Percentiles rank a stretch among this genome's conserved stretches.
phyloP scores from a whole-genome alignment of 2,113 vertebrate species.

The Struthidea cinerea region DNA sequence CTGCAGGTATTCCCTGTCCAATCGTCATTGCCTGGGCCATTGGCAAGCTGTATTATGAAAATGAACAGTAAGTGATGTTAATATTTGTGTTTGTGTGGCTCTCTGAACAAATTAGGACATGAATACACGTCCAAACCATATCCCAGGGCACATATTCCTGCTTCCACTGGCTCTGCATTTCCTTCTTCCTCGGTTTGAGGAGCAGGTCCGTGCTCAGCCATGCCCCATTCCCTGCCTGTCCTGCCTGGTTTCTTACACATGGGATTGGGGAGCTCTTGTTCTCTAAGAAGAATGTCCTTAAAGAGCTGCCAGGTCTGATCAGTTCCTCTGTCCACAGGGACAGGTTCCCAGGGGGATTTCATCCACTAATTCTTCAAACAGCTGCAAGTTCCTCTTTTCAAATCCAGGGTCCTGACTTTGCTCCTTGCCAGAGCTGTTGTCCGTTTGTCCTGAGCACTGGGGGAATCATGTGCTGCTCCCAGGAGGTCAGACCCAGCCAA shows the following conservation, averaged over 20 bases:
- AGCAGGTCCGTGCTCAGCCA: neutral
- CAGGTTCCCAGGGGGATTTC: neutral
- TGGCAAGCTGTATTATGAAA: conserved; percentile 89
- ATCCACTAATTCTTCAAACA: neutral
- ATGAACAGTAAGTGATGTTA: conserved; percentile 84
- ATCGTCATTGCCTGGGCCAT: conserved; percentile 90
- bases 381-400: neutral
- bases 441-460: neutral
- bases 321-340: neutral
- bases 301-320: neutral
- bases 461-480: neutral
- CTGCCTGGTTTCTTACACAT: neutral
- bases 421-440: neutral
- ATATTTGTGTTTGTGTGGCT: neutral
- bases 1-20: conserved; percentile 87
- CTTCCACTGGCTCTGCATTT: neutral
- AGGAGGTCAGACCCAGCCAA: neutral
- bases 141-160: neutral
- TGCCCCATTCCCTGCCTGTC: neutral
- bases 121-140: no score
- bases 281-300: neutral
- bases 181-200: neutral
- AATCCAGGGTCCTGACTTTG: neutral
- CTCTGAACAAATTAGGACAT: neutral
- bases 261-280: neutral